Percentiles rank a stretch among this genome's conserved stretches.
phyloP scores from a whole-genome alignment of 2,888 invertebrate genomes.

The Cataglyphis rosenhaueri region DNA sequence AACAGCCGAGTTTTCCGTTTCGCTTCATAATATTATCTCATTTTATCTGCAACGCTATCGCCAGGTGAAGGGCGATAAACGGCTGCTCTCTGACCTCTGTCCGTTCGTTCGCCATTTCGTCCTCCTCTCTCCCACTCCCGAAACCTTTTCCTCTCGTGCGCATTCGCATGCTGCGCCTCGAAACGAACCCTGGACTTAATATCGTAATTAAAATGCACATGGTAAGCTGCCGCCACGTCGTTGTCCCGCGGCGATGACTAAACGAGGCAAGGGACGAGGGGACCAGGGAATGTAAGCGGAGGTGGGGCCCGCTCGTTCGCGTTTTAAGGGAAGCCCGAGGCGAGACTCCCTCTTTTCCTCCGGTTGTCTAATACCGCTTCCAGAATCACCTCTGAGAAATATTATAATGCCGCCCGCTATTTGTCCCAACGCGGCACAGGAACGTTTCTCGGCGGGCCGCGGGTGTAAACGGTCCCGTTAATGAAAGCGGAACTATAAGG shows the following conservation, averaged over 20 bases:
- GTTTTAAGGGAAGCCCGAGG: slow-evolving; percentile 68
- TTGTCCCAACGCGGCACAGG: slow-evolving; percentile 39
- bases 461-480: slow-evolving; percentile 48
- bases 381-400: slow-evolving; percentile 62
- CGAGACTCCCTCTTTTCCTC: slow-evolving; percentile 53
- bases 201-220: slow-evolving; percentile 82
- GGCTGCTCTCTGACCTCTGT: slow-evolving; percentile 23
- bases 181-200: slow-evolving; percentile 78
- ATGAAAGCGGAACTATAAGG: slow-evolving; percentile 51
- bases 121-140: neutral
- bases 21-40: neutral
- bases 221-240: slow-evolving; percentile 76
- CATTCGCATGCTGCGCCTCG: slow-evolving; percentile 61
- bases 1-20: neutral
- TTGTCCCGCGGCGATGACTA: slow-evolving; percentile 76
- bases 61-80: slow-evolving; percentile 30
- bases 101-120: slow-evolving; percentile 54
- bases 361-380: slow-evolving; percentile 44
- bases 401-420: slow-evolving; percentile 67
- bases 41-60: slow-evolving; percentile 7
- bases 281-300: slow-evolving; percentile 1
- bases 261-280: slow-evolving; percentile 66
- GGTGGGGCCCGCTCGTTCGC: slow-evolving; percentile 22
- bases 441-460: slow-evolving; percentile 44
- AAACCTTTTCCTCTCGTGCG: slow-evolving; percentile 30